Evolutionary conservation across 2,888 invertebrate genomes (phyloP), one percentile per base, ranked within the genome.

Genomic region (Melanostoma mellinum): DNA sequence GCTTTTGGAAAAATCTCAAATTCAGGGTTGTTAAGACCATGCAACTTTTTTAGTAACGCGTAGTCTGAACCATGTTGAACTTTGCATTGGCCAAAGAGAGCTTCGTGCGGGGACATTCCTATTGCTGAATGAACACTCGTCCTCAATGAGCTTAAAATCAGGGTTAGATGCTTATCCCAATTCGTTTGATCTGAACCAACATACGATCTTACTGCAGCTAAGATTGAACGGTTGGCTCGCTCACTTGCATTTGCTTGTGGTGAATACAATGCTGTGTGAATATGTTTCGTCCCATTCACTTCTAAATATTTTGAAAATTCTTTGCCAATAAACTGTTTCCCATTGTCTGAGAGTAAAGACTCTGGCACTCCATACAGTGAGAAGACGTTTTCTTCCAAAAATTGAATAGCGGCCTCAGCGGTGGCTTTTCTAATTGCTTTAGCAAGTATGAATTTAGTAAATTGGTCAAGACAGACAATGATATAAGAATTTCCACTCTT

Each of bases 51-150:
- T 30, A 48, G 48, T 48, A 48, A 6, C 20, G n/a, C 4, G 10
- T 46, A 46, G 46, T 46, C 46, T 5, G 46, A 46, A 46, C 46
- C 46, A 20, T 46, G 46, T 10, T 46, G 10, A 61, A 50, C 6
- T 30, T 48, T 50, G 1, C n/a, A 40, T 10, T 52, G 38, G 3
- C 72, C 72, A 40, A 72, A 72, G 3, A 72, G 3, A 4, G 72
- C 72, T 30, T 60, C 58, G 6, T 50, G 42, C 5, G 72, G 72
- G 6, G 60, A 72, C 40, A 60, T 72, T 9, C 40, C 40, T 3
- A 72, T 72, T 0, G 72, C 72, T 2, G 72, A 72, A 35, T 48
- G 48, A 48, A 48, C 9, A 3, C 30, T 48, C 3, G 48, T 48
- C 9, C 48, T 20, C 2, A 48, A n/a, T 0, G 48, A 20, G 32